phyloP scores from a whole-genome alignment of 2,888 invertebrate genomes.

The Patella ulyssiponensis region DNA sequence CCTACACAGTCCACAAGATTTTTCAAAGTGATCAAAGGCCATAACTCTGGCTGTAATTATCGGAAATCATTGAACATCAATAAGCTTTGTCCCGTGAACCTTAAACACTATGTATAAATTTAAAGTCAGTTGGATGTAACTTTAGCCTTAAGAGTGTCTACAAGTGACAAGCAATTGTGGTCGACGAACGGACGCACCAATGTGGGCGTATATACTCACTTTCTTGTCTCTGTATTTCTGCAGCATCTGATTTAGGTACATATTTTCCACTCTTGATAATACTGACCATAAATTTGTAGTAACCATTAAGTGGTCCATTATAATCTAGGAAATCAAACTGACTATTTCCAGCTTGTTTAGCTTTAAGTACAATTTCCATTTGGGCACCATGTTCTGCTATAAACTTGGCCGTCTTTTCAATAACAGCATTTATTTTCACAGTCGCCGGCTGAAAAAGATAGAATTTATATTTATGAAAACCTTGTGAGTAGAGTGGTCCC shows the following conservation, averaged over 20 bases:
- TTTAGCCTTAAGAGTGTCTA: too few species aligned
- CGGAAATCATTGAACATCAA: too few species aligned
- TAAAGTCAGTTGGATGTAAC: too few species aligned
- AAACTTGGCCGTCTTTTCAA: slow-evolving; percentile 85
- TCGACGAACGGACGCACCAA: too few species aligned
- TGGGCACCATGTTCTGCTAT: slow-evolving; percentile 88
- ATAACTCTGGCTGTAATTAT: too few species aligned
- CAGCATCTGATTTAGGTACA: slow-evolving; percentile 47
- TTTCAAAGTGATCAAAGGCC: too few species aligned
- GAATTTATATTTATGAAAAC: slow-evolving; percentile 31
- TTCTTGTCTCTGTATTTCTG: slow-evolving; percentile 17
- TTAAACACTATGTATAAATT: too few species aligned
- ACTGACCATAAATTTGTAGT: slow-evolving; percentile 81
- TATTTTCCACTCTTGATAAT: slow-evolving; percentile 69
- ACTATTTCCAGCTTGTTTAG: slow-evolving; percentile 93
- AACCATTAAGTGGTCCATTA: slow-evolving; percentile 86
- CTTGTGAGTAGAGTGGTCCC: neutral
- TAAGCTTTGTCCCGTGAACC: too few species aligned
- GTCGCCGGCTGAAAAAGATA: slow-evolving; percentile 81
- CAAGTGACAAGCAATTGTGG: too few species aligned
- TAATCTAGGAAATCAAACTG: slow-evolving; percentile 95
- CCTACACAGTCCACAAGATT: too few species aligned
- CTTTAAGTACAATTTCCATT: slow-evolving; percentile 98
- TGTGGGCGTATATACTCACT: neutral
- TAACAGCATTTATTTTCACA: slow-evolving; percentile 90